Evolutionary conservation across 2,797 vertebrate species (phyloP).

Genomic region (Sparidentex hasta): DNA sequence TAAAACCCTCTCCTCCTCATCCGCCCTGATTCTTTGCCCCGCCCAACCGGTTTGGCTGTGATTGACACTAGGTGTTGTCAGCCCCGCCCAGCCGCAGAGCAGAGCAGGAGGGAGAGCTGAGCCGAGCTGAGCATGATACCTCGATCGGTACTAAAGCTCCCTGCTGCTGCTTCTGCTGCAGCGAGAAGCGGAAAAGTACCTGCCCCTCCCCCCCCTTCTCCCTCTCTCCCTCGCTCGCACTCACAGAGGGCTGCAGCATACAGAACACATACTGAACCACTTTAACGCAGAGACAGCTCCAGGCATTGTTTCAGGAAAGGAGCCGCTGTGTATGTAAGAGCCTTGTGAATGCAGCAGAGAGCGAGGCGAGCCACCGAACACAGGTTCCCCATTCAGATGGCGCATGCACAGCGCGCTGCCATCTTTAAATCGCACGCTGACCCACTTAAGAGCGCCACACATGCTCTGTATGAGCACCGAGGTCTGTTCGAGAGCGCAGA

Average conservation of each 20-base stretch:
- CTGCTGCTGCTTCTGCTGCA: constrained; percentile 71
- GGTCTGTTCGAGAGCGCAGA: constrained; percentile 27
- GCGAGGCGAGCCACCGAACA: background rate
- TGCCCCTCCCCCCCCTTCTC: constrained; percentile 80
- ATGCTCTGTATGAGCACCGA: constrained; percentile 10
- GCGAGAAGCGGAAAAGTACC: constrained; percentile 86
- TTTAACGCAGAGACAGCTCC: constrained; percentile 66
- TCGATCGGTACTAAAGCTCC: constrained; percentile 73
- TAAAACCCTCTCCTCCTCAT: constrained; percentile 55
- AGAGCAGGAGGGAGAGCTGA: constrained; percentile 49
- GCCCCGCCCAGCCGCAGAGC: constrained; percentile 79
- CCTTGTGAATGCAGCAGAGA: constrained; percentile 4
- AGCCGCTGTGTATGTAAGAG: constrained; percentile 23
- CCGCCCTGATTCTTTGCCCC: constrained; percentile 40
- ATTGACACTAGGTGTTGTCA: constrained; percentile 71
- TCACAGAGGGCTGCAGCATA: constrained; percentile 69
- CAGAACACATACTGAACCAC: constrained; percentile 61
- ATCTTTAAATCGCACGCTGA: constrained; percentile 77
- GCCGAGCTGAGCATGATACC: constrained; percentile 62
- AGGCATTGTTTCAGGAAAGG: constrained; percentile 62
- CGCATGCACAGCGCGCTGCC: constrained; percentile 53
- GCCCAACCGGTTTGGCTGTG: constrained; percentile 55
- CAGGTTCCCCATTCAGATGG: constrained; percentile 38
- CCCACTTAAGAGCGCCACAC: constrained; percentile 70
- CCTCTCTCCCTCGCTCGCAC: constrained; percentile 51